Evolutionary conservation across 2,888 invertebrate genomes (phyloP).

Genomic region (Steinernema scapterisci): DNA sequence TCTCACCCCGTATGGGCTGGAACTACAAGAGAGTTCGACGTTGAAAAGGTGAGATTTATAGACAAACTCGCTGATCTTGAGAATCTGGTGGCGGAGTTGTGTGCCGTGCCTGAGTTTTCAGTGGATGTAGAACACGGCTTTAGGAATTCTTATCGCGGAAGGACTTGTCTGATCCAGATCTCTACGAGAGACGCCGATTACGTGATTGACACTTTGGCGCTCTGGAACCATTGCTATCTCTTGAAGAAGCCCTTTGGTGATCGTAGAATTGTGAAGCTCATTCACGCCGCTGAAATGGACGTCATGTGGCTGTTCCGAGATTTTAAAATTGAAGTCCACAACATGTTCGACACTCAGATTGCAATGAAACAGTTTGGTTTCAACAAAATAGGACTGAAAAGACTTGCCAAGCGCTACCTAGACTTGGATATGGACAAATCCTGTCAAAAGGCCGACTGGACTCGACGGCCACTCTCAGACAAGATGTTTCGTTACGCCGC

Average conservation of each 20-base stretch:
- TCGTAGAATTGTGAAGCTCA: slow-evolving; percentile 81
- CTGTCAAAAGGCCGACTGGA: background rate
- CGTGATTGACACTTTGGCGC: slow-evolving; percentile 81
- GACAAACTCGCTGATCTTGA: slow-evolving; percentile 74
- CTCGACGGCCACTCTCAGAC: background rate
- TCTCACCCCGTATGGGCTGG: no score
- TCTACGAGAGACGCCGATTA: slow-evolving; percentile 81
- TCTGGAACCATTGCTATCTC: slow-evolving; percentile 80
- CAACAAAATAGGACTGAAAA: background rate
- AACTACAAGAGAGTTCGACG: no score
- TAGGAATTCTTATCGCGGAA: slow-evolving; percentile 86
- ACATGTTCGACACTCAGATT: slow-evolving; percentile 84
- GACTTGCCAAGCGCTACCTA: background rate
- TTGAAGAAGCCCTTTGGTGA: slow-evolving; percentile 87
- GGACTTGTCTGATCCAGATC: slow-evolving; percentile 92
- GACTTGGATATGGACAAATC: background rate
- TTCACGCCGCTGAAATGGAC: slow-evolving; percentile 76
- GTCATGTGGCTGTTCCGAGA: slow-evolving; percentile 93
- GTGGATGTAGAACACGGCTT: slow-evolving; percentile 88
- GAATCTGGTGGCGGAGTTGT: slow-evolving; percentile 75
- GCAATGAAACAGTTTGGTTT: background rate
- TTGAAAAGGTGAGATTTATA: no score
- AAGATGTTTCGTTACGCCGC: slow-evolving; percentile 76
- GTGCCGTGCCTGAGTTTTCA: slow-evolving; percentile 77
- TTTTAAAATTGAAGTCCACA: slow-evolving; percentile 88